Percentiles rank a stretch among this genome's conserved stretches.
phyloP scores from a whole-genome alignment of 2,797 vertebrate species.

The Semotilus atromaculatus region DNA sequence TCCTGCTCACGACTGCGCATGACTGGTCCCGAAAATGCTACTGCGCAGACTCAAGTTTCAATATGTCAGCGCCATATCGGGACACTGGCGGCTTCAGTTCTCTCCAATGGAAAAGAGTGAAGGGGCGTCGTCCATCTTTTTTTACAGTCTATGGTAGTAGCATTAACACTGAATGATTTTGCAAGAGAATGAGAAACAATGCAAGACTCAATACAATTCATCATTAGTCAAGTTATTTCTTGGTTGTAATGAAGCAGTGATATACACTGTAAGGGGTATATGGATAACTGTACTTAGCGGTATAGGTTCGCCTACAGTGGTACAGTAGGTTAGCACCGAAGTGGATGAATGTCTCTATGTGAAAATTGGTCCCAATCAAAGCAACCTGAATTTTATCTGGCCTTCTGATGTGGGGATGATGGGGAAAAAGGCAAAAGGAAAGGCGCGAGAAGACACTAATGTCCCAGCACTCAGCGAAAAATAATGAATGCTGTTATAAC shows the following conservation, averaged over 20 bases:
- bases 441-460: slow-evolving; percentile 28
- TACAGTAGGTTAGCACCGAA: slow-evolving; percentile 22
- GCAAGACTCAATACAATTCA: neutral
- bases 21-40: no score
- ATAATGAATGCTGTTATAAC: slow-evolving; percentile 49
- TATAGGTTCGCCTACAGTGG: neutral
- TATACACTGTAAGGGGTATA: neutral
- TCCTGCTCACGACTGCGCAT: no score
- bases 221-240: slow-evolving; percentile 3
- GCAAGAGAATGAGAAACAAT: neutral
- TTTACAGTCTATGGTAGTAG: no score
- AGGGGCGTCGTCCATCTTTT: no score
- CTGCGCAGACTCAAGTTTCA: no score
- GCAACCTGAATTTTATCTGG: slow-evolving; percentile 23
- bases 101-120: no score
- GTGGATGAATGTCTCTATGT: slow-evolving; percentile 10
- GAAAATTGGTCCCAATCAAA: slow-evolving; percentile 23
- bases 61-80: no score
- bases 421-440: slow-evolving; percentile 18
- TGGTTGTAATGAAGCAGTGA: neutral
- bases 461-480: slow-evolving; percentile 33
- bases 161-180: neutral
- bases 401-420: slow-evolving; percentile 35
- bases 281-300: slow-evolving; percentile 10
- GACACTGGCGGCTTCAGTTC: no score